These are phyloP conservation scores for Potamarius usumacintae DNA, from an alignment of 2,113 vertebrate species.

Conservation along the genomic window DNA sequence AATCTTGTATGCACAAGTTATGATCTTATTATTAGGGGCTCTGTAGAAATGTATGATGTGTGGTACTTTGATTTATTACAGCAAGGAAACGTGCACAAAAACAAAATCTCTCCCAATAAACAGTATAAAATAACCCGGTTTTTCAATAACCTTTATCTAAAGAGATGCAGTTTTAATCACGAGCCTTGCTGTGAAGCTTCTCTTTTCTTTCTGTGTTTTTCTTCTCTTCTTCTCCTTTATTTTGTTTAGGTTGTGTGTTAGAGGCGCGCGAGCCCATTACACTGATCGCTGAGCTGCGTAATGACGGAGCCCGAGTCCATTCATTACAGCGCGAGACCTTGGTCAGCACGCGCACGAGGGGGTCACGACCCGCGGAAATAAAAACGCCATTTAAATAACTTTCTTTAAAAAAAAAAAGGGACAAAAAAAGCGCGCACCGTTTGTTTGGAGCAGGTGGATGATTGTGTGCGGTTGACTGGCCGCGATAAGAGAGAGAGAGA, in stretches of 20 bases:
- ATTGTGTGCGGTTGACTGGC: constrained; percentile 69
- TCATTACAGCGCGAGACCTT: constrained; percentile 31
- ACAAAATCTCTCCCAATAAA: not conserved
- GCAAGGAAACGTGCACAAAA: not conserved
- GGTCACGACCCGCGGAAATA: constrained; percentile 55
- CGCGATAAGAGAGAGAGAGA: constrained; percentile 35
- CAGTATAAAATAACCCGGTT: not conserved
- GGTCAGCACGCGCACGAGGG: constrained; percentile 44
- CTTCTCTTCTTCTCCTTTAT: not conserved
- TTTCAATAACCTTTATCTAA: not conserved
- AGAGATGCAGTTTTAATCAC: not conserved
- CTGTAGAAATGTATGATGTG: not conserved
- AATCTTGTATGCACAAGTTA: no score
- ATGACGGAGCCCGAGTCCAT: constrained; percentile 48
- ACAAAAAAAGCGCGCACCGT: constrained; percentile 58
- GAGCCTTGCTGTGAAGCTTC: not conserved
- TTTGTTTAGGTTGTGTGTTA: not conserved
- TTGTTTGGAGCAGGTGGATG: constrained; percentile 74
- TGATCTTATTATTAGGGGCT: no score
- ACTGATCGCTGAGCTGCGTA: constrained; percentile 41
- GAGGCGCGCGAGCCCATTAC: constrained; percentile 14
- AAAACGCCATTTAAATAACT: constrained; percentile 64
- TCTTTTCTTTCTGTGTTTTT: not conserved
- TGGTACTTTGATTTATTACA: not conserved
- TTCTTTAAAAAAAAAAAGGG: constrained; percentile 51